phyloP scores from a whole-genome alignment of 2,888 invertebrate species.

The Dioctria rufipes region DNA sequence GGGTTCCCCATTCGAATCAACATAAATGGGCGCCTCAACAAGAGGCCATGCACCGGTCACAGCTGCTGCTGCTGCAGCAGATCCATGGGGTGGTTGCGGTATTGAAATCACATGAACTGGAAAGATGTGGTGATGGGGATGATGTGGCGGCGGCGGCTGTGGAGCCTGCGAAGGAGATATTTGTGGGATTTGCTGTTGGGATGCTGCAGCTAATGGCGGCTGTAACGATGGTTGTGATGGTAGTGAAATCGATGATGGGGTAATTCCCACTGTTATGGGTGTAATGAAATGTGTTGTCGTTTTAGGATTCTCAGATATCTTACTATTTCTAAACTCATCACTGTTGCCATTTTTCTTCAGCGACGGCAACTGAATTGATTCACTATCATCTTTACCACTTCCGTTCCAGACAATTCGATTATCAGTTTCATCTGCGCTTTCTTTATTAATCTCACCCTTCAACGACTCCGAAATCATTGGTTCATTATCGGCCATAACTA shows the following conservation, averaged over 20 bases:
- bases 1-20: slow-evolving; percentile 76
- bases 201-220: slow-evolving; percentile 55
- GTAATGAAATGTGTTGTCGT: slow-evolving; percentile 51
- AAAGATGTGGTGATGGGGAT: slow-evolving; percentile 73
- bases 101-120: slow-evolving; percentile 72
- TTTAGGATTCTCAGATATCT: slow-evolving; percentile 51
- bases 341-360: slow-evolving; percentile 13
- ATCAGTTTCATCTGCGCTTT: slow-evolving; percentile 34
- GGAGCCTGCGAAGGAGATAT: slow-evolving; percentile 67
- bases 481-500: slow-evolving; percentile 51
- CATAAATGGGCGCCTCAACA: slow-evolving; percentile 75
- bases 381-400: slow-evolving; percentile 5
- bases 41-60: slow-evolving; percentile 69
- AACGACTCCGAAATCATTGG: slow-evolving; percentile 32
- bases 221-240: slow-evolving; percentile 56
- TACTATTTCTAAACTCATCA: slow-evolving; percentile 36
- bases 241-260: slow-evolving; percentile 46
- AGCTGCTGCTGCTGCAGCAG: slow-evolving; percentile 71
- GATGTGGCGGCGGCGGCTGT: slow-evolving; percentile 72
- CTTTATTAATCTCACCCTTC: slow-evolving; percentile 19
- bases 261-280: slow-evolving; percentile 25
- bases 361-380: slow-evolving; percentile 3
- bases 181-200: slow-evolving; percentile 56
- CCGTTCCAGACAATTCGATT: slow-evolving; percentile 26
- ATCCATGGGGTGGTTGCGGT: slow-evolving; percentile 67